Percentiles rank a stretch among this genome's conserved stretches.
phyloP scores from a whole-genome alignment of 2,113 vertebrate genomes.

The Sinocyclocheilus maitianheensis region DNA sequence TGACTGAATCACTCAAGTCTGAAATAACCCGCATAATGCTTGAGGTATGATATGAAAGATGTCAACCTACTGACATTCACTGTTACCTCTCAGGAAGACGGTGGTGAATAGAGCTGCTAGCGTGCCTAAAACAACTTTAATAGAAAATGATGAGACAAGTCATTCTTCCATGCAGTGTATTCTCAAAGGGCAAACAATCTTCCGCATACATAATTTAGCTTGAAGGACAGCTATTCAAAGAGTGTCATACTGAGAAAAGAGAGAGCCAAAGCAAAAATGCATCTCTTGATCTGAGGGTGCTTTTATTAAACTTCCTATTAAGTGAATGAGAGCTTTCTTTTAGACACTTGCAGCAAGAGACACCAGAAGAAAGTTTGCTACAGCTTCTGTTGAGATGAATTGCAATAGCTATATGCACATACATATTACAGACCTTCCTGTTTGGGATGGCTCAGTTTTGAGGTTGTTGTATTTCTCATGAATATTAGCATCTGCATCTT shows the following conservation, averaged over 20 bases:
- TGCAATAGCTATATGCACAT: background rate
- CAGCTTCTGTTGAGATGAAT: background rate
- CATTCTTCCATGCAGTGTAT: constrained; percentile 11
- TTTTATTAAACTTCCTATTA: constrained; percentile 8
- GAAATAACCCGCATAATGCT: constrained; percentile 6
- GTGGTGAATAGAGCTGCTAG: background rate
- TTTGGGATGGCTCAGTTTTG: background rate
- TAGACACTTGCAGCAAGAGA: background rate
- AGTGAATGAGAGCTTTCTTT: background rate
- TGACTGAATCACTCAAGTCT: constrained; percentile 23
- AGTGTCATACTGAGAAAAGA: background rate
- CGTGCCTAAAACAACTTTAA: constrained; percentile 27
- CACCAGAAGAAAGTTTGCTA: background rate
- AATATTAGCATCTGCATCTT: constrained; percentile 3
- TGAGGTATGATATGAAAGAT: background rate
- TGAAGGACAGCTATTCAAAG: constrained; percentile 35
- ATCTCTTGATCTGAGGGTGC: constrained; percentile 1
- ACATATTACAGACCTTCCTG: too few species aligned
- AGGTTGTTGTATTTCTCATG: background rate
- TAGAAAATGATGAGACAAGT: constrained; percentile 34
- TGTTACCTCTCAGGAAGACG: background rate
- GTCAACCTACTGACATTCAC: constrained; percentile 22
- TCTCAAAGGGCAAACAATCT: constrained; percentile 35
- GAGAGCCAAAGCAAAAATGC: background rate
- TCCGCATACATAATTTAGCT: constrained; percentile 24